phyloP scores from a whole-genome alignment of 2,888 invertebrate genomes.

The Epiperipatus broadwayi region DNA sequence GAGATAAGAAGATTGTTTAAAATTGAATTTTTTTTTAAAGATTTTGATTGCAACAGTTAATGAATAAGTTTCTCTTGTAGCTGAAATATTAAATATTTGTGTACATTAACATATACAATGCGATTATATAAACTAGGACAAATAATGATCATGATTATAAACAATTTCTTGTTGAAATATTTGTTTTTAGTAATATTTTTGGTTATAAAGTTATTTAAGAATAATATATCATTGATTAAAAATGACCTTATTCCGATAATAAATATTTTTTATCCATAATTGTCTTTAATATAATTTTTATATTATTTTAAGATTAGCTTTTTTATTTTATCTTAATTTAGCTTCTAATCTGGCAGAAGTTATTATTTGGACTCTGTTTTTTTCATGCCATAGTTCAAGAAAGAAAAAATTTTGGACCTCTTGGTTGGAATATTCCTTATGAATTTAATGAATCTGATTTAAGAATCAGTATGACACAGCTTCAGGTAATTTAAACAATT shows the following conservation, averaged over 20 bases:
- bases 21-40: too few species aligned
- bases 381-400: conserved; percentile 34
- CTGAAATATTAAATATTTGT: too few species aligned
- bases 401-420: conserved; percentile 31
- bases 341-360: conserved; percentile 43
- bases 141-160: too few species aligned
- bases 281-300: conserved; percentile 19
- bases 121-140: too few species aligned
- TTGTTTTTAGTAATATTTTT: too few species aligned
- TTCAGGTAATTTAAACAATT: conserved; percentile 29
- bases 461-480: conserved; percentile 31
- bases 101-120: too few species aligned
- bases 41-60: too few species aligned
- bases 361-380: conserved; percentile 32
- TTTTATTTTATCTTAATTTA: conserved; percentile 17
- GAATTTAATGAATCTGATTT: conserved; percentile 34
- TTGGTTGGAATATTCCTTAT: conserved; percentile 34
- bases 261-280: background rate
- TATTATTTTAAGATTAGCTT: too few species aligned
- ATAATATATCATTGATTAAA: background rate
- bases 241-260: background rate
- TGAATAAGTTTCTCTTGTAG: too few species aligned
- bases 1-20: too few species aligned
- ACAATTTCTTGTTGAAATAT: too few species aligned
- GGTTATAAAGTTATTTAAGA: too few species aligned